Percentiles rank a stretch among this genome's conserved stretches.
phyloP scores from a whole-genome alignment of 1,140 invertebrate species.

The Stratiolaelaps scimitus region DNA sequence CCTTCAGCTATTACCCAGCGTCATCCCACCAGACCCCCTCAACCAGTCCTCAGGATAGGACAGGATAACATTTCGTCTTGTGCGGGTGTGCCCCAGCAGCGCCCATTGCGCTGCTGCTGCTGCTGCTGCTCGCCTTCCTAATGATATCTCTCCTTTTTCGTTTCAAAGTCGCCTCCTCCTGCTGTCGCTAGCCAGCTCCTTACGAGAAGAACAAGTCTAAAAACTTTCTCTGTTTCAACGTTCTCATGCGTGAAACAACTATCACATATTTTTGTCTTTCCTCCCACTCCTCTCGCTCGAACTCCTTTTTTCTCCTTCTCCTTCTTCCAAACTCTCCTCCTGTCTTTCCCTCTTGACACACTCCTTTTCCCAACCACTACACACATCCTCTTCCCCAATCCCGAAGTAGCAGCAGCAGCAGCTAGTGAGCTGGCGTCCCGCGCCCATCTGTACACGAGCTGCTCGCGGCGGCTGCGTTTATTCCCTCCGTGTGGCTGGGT shows the following conservation, averaged over 20 bases:
- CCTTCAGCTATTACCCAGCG: too few species aligned
- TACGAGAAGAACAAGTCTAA: conserved; percentile 13
- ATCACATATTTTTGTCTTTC: conserved; percentile 22
- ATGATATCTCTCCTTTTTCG: conserved; percentile 22
- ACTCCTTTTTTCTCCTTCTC: neutral
- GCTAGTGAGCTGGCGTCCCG: too few species aligned
- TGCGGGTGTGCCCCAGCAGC: neutral
- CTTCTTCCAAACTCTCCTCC: too few species aligned
- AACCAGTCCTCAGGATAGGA: too few species aligned
- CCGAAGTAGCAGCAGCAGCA: neutral
- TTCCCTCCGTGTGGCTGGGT: too few species aligned
- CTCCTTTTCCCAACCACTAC: neutral
- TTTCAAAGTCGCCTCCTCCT: conserved; percentile 1
- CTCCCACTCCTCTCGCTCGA: neutral
- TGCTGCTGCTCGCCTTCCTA: neutral
- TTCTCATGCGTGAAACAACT: conserved; percentile 20
- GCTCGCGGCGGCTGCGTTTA: too few species aligned
- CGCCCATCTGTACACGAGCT: too few species aligned
- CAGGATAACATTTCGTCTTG: too few species aligned
- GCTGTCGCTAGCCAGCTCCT: too few species aligned
- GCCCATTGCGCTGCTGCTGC: neutral
- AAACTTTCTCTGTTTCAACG: conserved; percentile 25
- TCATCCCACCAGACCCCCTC: too few species aligned
- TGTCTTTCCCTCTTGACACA: neutral
- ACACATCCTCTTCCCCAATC: neutral